These are phyloP conservation scores for Morelia viridis DNA, from an alignment of 2,797 vertebrate genomes.

Conservation along the genomic window DNA sequence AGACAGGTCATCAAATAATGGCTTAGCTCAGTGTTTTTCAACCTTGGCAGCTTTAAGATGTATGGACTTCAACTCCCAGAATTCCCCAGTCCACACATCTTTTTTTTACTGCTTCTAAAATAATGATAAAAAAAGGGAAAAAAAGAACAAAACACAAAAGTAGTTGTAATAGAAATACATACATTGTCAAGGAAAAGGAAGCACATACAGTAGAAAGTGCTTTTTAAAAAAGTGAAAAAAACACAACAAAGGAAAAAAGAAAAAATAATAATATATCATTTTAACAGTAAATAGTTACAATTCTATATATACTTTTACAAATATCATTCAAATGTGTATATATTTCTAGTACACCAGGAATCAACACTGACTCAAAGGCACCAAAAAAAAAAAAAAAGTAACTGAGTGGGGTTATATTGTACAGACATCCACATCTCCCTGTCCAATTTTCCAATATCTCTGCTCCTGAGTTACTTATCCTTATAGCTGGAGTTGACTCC, in stretches of 20 bases:
- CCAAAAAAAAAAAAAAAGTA: not conserved
- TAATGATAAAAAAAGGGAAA: no score
- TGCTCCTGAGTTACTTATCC: not conserved
- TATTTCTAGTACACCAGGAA: not conserved
- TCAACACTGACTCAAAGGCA: not conserved
- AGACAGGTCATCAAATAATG: not conserved
- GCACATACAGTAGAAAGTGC: no score
- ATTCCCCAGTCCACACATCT: not conserved
- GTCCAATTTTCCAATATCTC: not conserved
- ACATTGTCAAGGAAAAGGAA: no score
- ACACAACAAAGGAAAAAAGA: no score
- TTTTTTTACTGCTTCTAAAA: no score
- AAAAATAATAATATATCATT: no score
- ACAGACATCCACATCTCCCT: not conserved
- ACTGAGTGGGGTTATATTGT: not conserved
- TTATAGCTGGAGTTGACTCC: not conserved
- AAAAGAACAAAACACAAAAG: no score
- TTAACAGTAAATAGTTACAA: no score
- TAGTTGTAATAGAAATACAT: no score
- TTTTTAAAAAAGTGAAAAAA: no score
- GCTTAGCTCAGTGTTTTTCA: not conserved
- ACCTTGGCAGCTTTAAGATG: not conserved
- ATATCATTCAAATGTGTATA: no score
- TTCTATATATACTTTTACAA: no score
- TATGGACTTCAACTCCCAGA: not conserved